phyloP scores from a whole-genome alignment of 2,113 vertebrate genomes.

The Acrocephalus arundinaceus region DNA sequence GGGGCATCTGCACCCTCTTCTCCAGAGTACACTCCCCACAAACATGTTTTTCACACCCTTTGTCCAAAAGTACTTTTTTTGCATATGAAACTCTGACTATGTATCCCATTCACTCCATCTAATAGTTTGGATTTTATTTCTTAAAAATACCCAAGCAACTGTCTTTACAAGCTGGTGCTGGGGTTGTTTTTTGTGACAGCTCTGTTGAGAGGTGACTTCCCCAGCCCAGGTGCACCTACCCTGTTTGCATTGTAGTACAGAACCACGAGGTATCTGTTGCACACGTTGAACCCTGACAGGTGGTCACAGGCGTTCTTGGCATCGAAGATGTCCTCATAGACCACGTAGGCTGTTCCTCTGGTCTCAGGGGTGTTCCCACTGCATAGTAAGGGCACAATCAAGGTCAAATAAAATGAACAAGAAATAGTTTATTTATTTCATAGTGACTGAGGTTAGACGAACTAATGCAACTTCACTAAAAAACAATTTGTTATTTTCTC shows the following conservation, averaged over 20 bases:
- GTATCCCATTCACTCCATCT: background rate
- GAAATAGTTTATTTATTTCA: background rate
- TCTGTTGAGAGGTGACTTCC: background rate
- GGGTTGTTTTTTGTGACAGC: background rate
- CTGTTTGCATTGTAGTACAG: slow-evolving; percentile 98
- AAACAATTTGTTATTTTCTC: background rate
- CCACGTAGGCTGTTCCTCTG: slow-evolving; percentile 95
- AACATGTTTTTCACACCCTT: background rate
- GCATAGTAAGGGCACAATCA: background rate
- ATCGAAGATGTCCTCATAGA: slow-evolving; percentile 99
- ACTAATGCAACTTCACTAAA: background rate
- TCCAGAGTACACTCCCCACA: background rate
- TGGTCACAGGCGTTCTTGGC: slow-evolving; percentile 99
- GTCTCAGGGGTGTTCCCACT: slow-evolving; percentile 98
- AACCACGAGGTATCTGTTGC: slow-evolving; percentile 97
- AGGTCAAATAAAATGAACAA: background rate
- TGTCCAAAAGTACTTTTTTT: background rate
- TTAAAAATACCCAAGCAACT: background rate
- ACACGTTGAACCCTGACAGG: slow-evolving; percentile 98
- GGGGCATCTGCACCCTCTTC: background rate
- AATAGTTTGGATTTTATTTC: background rate
- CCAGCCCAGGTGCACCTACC: slow-evolving; percentile 68
- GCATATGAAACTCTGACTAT: background rate
- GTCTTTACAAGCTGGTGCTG: background rate
- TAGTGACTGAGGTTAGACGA: background rate